Base-by-base conservation (phyloP, 2,888 invertebrate genomes). In the Megastigmus dorsalis region DNA sequence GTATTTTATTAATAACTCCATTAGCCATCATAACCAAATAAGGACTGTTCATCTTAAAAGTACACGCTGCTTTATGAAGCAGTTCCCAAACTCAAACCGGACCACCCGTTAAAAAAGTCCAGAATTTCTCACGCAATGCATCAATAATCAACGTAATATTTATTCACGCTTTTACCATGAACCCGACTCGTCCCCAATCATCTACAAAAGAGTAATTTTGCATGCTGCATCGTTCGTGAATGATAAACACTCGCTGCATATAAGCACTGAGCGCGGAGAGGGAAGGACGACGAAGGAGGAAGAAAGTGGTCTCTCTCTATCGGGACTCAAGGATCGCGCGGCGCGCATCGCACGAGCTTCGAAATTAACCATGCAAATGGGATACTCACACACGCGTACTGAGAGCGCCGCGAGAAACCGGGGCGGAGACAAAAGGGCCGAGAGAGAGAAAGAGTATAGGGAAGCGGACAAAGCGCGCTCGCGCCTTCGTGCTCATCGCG, bases 321-420 rank as follows among this genome's bases (percentile, higher is more conserved):
- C 65, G 52, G 18, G 9, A 50, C n/a, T n/a, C n/a, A 23, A 20
- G 13, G 50, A 18, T 13, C 26, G 43, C 50, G 63, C 54, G 45
- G 28, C 20, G 23, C 52, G 50, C 52, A 55, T 43, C 23, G 28
- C 20, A n/a, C n/a, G n/a, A n/a, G 18, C 60, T n/a, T 26, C 63
- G 69, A 73, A 83, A 84, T 84, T 83, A 83, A 79, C 76, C 78
- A 82, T 81, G 79, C 80, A 82, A 83, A 84, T 82, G 80, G 74
- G 71, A 80, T 77, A n/a, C n/a, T n/a, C n/a, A n/a, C n/a, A n/a
- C n/a, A n/a, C n/a, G n/a, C n/a, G n/a, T n/a, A n/a, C n/a, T n/a
- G n/a, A n/a, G n/a, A n/a, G 79, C 79, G 50, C 67, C 33, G 52
- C 67, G 71, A 74, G 74, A n/a, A n/a, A n/a, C n/a, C n/a, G n/a